Evolutionary conservation across 1,140 invertebrate genomes (phyloP).

Genomic region (Nasonia longicornis): DNA sequence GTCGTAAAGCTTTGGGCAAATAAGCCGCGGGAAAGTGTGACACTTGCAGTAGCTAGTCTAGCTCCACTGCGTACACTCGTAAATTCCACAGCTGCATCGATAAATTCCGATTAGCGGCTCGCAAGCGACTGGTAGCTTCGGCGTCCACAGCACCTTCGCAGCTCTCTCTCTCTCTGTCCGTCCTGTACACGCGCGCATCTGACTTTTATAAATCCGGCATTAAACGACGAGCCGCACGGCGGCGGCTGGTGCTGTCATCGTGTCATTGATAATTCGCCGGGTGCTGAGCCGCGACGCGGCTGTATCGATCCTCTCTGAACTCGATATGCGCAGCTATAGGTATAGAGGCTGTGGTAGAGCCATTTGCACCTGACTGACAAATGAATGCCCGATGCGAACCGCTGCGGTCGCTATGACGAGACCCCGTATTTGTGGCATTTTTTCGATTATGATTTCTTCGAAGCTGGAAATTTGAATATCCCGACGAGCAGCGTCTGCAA

Average conservation of each 20-base stretch:
- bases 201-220: conserved; percentile 56
- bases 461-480: too few relatives aligned
- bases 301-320: not conserved
- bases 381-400: not conserved
- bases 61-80: conserved; percentile 26
- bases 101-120: conserved; percentile 52
- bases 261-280: conserved; percentile 33
- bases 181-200: not conserved
- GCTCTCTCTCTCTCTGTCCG: conserved; percentile 4
- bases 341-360: not conserved
- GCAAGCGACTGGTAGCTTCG: not conserved
- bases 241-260: conserved; percentile 30
- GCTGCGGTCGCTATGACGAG: too few relatives aligned
- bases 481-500: too few relatives aligned
- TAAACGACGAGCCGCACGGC: conserved; percentile 32
- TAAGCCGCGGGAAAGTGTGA: not conserved
- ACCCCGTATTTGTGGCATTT: too few relatives aligned
- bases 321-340: not conserved
- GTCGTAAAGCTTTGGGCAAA: not conserved
- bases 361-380: not conserved
- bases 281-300: not conserved
- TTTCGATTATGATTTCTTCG: too few relatives aligned
- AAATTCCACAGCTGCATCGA: conserved; percentile 46
- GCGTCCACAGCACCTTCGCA: not conserved
- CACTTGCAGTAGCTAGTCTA: not conserved